Evolutionary conservation across 1,140 invertebrate genomes (phyloP), one percentile per base, ranked within the genome.

Genomic region (Danaus plexippus): DNA sequence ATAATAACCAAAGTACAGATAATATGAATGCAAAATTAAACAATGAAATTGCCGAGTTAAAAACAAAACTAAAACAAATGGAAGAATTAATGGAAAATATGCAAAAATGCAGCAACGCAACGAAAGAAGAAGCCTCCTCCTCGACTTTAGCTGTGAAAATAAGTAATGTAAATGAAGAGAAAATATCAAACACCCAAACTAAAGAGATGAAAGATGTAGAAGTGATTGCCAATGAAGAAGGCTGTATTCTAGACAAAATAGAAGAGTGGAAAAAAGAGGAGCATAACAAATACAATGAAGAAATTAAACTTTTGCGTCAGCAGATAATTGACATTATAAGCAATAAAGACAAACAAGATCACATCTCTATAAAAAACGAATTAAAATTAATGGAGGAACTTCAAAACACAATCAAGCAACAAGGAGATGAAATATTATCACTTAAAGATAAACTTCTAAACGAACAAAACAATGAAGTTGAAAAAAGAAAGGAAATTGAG

Each of bases 211-310:
- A 73, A 71, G 81, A 84, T 57, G 78, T 67, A 45, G 77, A 73
- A 71, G 74, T 81, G 9, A 71, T 66, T 11, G 72, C 80, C 43
- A 75, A 84, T 50, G 77, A 66, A 41, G 75, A 83, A 48, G 76
- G 62, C 11, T 69, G 74, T 49, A 64, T 80, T 22, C 46, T 83
- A 49, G 70, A 81, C 56, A 85, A 79, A 71, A 73, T 87, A 53
- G 77, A 85, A 58, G 74, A 82, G 66, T 87, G 79, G 80, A 82
- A 82, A 73, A 80, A 80, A 58, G 67, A 75, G 57, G 86, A 87
- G 77, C 70, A 77, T 59, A 81, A 66, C 63, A 88, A 76, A 72
- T 88, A 77, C 66, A 81, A 66, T 61, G 74, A 75, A 71, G 85
- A 85, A 82, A 85, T 87, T 66, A 79, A 67, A 52, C 57, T 71